Evolutionary conservation across 1,140 invertebrate genomes (phyloP).

Genomic region (Megalonaias nervosa): DNA sequence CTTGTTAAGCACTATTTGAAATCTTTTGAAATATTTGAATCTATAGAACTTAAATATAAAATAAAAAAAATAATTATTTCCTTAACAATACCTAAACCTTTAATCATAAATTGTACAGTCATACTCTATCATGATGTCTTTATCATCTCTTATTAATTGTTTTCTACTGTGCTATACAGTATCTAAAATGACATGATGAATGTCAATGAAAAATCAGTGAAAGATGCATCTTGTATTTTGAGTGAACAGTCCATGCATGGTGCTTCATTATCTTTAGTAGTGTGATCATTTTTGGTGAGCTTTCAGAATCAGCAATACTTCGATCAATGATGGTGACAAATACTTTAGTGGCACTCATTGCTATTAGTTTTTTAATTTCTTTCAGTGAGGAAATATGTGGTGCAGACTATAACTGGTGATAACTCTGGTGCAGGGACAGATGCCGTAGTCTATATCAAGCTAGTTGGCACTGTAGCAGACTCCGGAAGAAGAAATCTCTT

Average conservation of each 20-base stretch:
- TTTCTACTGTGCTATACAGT: too few species aligned
- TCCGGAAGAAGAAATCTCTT: slow-evolving; percentile 51
- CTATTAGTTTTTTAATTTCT: not conserved
- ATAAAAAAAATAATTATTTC: too few species aligned
- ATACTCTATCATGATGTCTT: too few species aligned
- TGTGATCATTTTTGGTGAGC: not conserved
- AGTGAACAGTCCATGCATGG: not conserved
- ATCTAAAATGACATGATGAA: not conserved
- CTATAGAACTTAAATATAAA: too few species aligned
- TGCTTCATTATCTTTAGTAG: not conserved
- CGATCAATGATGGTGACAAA: not conserved
- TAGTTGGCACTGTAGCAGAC: slow-evolving; percentile 59
- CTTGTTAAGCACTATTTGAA: too few species aligned
- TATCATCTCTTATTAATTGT: too few species aligned
- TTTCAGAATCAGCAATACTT: not conserved
- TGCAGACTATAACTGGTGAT: slow-evolving; percentile 55
- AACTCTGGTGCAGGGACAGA: slow-evolving; percentile 54
- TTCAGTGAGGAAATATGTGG: slow-evolving; percentile 54
- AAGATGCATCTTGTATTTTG: not conserved
- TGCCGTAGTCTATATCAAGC: slow-evolving; percentile 53
- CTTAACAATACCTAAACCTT: too few species aligned
- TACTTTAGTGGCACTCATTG: not conserved
- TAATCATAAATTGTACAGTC: too few species aligned
- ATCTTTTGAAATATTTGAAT: too few species aligned
- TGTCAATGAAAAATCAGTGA: not conserved